Evolutionary conservation across 2,797 vertebrate species (phyloP).

Genomic region (Leuciscus waleckii): DNA sequence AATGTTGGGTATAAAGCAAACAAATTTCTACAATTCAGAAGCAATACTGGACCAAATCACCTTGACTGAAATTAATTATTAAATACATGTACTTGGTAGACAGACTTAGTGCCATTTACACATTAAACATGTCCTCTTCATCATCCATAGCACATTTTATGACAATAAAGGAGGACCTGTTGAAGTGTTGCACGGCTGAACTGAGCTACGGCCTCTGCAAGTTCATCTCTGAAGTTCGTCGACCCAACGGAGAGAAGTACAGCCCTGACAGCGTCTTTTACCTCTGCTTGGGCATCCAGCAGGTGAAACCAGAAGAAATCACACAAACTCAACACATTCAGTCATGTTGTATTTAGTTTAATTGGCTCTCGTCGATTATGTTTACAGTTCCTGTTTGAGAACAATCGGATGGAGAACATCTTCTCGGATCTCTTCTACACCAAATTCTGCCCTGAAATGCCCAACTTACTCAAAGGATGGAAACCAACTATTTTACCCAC

Average conservation of each 20-base stretch:
- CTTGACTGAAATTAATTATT: background rate
- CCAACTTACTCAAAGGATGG: conserved; percentile 89
- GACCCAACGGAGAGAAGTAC: conserved; percentile 91
- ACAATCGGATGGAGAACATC: conserved; percentile 98
- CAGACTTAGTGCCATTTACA: background rate
- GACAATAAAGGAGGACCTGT: conserved; percentile 91
- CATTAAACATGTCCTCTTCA: background rate
- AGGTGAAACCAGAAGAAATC: conserved; percentile 73
- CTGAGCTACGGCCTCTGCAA: conserved; percentile 93
- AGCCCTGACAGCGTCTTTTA: conserved; percentile 94
- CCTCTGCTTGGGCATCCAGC: conserved; percentile 98
- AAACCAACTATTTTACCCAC: conserved; percentile 88
- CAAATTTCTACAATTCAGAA: background rate
- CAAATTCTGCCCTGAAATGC: conserved; percentile 91
- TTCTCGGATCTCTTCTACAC: conserved; percentile 96
- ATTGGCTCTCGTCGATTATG: background rate
- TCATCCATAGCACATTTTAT: conserved; percentile 80
- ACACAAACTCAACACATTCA: background rate
- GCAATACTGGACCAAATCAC: background rate
- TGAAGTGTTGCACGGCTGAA: conserved; percentile 91
- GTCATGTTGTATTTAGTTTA: background rate
- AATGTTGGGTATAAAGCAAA: background rate
- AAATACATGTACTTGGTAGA: background rate
- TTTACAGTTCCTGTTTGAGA: conserved; percentile 92
- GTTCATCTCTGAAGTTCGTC: conserved; percentile 90